These are phyloP conservation scores for Verasper variegatus DNA, from an alignment of 2,113 vertebrate genomes.

Conservation along the genomic window DNA sequence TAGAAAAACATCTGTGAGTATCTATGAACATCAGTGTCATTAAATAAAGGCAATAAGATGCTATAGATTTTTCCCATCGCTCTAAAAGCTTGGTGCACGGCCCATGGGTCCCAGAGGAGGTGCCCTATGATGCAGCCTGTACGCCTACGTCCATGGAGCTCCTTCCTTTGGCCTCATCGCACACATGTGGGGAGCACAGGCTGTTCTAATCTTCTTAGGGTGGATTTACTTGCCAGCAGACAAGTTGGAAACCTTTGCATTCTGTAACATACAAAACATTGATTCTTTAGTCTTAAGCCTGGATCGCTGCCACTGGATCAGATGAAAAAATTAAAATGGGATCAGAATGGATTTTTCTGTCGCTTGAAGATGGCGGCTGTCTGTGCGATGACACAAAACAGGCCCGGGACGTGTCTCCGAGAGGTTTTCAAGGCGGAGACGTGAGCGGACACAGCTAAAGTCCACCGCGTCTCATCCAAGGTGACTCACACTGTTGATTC, in stretches of 20 bases:
- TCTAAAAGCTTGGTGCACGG: conserved; percentile 6
- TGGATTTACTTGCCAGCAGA: conserved; percentile 56
- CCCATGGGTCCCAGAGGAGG: not conserved
- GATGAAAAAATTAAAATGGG: conserved; percentile 43
- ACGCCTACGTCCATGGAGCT: conserved; percentile 20
- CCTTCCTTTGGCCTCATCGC: conserved; percentile 34
- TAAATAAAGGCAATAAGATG: conserved; percentile 11
- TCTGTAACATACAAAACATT: conserved; percentile 31
- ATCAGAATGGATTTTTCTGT: conserved; percentile 45
- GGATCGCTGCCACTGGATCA: conserved; percentile 11
- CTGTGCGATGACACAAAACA: not conserved
- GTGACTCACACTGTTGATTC: conserved; percentile 20
- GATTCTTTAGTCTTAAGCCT: conserved; percentile 46
- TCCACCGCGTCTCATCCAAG: conserved; percentile 4
- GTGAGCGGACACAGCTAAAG: not conserved
- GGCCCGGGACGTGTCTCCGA: not conserved
- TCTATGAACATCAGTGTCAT: not conserved
- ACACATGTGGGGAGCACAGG: conserved; percentile 35
- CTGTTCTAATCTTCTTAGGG: conserved; percentile 69
- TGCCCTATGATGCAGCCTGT: conserved; percentile 15
- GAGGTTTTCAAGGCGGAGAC: conserved; percentile 5
- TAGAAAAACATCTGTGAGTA: not conserved
- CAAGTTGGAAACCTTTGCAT: conserved; percentile 48
- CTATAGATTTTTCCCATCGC: not conserved
- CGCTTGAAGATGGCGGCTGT: conserved; percentile 10